Conservation (phyloP, 2,797 vertebrate genomes). For the Thunnus albacares region DNA sequence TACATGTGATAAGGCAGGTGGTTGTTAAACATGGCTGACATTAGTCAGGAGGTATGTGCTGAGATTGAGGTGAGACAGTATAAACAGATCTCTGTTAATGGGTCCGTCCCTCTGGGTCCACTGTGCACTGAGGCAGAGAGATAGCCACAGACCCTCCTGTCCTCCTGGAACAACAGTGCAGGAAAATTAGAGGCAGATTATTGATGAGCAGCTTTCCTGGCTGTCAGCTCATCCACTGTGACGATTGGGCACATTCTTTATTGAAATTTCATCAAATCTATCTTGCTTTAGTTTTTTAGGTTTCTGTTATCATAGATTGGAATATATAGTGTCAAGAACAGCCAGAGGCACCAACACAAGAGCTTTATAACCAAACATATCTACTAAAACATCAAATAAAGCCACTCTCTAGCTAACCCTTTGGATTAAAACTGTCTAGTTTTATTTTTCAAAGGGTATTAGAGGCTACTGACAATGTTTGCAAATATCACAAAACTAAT, state of each 20-base stretch:
- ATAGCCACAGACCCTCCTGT: conserved; percentile 51
- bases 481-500: conserved; percentile 28
- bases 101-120: conserved; percentile 55
- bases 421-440: conserved; percentile 15
- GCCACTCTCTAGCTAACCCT: conserved; percentile 10
- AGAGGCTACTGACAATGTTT: conserved; percentile 8
- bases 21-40: conserved; percentile 79
- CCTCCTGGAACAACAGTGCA: conserved; percentile 38
- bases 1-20: conserved; percentile 73
- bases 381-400: conserved; percentile 15
- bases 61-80: conserved; percentile 75
- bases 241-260: conserved; percentile 32
- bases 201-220: conserved; percentile 61
- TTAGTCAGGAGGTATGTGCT: conserved; percentile 67
- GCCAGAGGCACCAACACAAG: conserved; percentile 17
- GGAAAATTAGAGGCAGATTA: conserved; percentile 65
- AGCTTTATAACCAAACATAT: conserved; percentile 18
- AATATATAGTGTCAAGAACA: background rate
- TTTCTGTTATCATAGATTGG: conserved; percentile 3
- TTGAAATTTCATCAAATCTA: conserved; percentile 45
- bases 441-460: conserved; percentile 27
- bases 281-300: background rate
- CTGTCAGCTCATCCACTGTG: conserved; percentile 43
- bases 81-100: conserved; percentile 79
- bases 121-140: conserved; percentile 63